Evolutionary conservation across 2,888 invertebrate genomes (phyloP).

Genomic region (Archips crataeganus): DNA sequence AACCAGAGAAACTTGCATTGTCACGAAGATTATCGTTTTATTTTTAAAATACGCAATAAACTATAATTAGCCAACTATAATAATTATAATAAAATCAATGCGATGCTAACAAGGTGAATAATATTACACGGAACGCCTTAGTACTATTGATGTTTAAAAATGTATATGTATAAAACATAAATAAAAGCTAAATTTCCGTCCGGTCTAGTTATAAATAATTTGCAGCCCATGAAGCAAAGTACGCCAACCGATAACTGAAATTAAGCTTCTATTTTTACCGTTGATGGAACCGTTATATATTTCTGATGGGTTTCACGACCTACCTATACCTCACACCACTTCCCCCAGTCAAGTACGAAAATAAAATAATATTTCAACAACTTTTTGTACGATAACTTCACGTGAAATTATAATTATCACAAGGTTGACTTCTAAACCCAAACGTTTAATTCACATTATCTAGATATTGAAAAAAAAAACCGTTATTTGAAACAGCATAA

Average conservation of each 20-base stretch:
- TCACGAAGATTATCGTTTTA: slow-evolving; percentile 79
- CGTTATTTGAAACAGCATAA: not conserved
- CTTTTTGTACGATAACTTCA: slow-evolving; percentile 17
- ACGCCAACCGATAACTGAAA: slow-evolving; percentile 24
- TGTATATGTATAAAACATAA: slow-evolving; percentile 9
- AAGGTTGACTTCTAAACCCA: not conserved
- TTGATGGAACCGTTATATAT: slow-evolving; percentile 25
- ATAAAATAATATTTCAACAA: slow-evolving; percentile 39
- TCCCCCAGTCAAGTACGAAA: slow-evolving; percentile 70
- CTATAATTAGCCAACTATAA: slow-evolving; percentile 78
- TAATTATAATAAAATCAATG: slow-evolving; percentile 69
- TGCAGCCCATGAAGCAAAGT: slow-evolving; percentile 2
- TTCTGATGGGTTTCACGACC: slow-evolving; percentile 21
- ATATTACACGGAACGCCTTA: slow-evolving; percentile 37
- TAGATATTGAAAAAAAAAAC: not conserved
- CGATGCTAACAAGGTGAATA: slow-evolving; percentile 62
- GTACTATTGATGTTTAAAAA: slow-evolving; percentile 22
- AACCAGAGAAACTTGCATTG: slow-evolving; percentile 80
- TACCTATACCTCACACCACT: slow-evolving; percentile 70
- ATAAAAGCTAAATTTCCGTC: slow-evolving; percentile 37
- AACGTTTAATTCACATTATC: not conserved
- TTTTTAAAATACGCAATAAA: slow-evolving; percentile 73
- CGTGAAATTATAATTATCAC: not conserved
- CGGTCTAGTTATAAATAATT: not conserved
- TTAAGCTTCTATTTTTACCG: slow-evolving; percentile 34